Base-by-base conservation (phyloP, 2,888 invertebrate species). In the Lepidocyrtinus sp. region DNA sequence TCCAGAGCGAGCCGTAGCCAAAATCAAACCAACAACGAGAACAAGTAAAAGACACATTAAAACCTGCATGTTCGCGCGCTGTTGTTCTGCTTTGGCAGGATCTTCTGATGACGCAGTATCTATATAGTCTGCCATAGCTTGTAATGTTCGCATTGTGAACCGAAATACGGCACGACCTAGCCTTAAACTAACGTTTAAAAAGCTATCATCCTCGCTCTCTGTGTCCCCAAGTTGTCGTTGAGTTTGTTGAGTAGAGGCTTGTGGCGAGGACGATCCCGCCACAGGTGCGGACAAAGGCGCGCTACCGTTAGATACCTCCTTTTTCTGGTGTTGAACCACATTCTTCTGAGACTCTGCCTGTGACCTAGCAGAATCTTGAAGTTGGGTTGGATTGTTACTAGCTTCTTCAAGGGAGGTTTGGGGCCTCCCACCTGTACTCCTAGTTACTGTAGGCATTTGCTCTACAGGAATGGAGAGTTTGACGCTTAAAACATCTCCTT, bases 31-130 rank as follows among this genome's bases (percentile, higher is more conserved):
- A 69, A 94, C 94, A 46, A 96, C 92, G 83, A 96, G 90, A 69
- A 96, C 91, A 79, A 96, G 90, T 83, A 96, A 91, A 87, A 95
- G 93, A 75, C 95, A 93, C 87, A 95, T 90, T 2, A 94, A 93
- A 87, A 94, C 92, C 87, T 94, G 93, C 81, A 93, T 90, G 87
- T 94, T 93, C 82, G 85, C 80, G 2, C 82, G 63, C 71, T 86
- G 85, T 63, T 85, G 77, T 24, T 84, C 84, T 15, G 84, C 77
- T 70, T 82, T 84, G 1, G 81, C 17, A 0, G 86, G 86, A 67
- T 86, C 86, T 25, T 81, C 84, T 2, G 85, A 83, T 0, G 85
- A 80, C 0, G 85, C 85, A 3, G 74, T 76, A 76, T 86, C 86
- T 24, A 86, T 79, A 27, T 85, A 86, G 22, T 86, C 86, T 7